A percentile compares a stretch with the other conserved stretches of the same genome.
Evolutionary conservation across 1,140 invertebrate genomes (phyloP).

Genomic region (Ooceraea biroi): DNA sequence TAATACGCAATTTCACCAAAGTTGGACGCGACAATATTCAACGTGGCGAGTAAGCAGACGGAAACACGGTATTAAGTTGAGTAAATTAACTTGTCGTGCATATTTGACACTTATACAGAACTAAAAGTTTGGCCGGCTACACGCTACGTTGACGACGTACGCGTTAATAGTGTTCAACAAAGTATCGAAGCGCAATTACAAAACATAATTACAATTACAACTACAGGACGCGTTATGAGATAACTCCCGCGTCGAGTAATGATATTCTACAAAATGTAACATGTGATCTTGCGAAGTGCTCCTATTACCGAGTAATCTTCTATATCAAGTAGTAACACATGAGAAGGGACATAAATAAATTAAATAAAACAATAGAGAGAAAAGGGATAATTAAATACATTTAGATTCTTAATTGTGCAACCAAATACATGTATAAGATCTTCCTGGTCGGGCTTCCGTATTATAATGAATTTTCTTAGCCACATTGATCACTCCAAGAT

Average conservation of each 20-base stretch:
- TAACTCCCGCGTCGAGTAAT: background rate
- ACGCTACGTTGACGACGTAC: background rate
- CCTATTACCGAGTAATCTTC: no score
- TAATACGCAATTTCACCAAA: conserved; percentile 50
- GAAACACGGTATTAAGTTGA: conserved; percentile 44
- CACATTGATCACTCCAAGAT: background rate
- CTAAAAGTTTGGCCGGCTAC: background rate
- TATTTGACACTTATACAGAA: conserved; percentile 22
- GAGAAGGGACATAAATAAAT: background rate
- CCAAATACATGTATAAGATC: background rate
- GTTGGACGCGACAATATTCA: background rate
- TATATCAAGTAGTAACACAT: background rate
- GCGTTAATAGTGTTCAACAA: conserved; percentile 12
- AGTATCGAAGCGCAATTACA: conserved; percentile 40
- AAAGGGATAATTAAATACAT: background rate
- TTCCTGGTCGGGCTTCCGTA: background rate
- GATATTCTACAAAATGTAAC: background rate
- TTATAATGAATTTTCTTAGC: conserved; percentile 4
- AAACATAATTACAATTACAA: no score
- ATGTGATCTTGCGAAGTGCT: no score
- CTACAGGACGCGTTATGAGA: background rate
- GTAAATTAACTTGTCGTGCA: conserved; percentile 53
- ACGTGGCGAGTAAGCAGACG: background rate
- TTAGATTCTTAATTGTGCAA: background rate
- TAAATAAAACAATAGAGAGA: background rate